Conservation (phyloP, 2,888 invertebrate genomes). For the Cerastis leucographa region DNA sequence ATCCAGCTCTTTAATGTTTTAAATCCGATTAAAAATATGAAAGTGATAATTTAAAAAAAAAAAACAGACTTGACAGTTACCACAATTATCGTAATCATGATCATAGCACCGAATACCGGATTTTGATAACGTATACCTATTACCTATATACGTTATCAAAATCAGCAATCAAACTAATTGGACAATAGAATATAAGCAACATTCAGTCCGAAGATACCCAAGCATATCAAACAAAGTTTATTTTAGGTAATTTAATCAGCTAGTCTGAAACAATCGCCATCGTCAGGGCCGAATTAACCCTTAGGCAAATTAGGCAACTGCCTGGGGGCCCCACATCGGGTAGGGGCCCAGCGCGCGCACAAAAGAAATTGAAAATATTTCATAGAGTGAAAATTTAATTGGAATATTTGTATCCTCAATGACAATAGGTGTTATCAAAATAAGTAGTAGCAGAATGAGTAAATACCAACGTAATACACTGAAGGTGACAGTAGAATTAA, state of each 20-base stretch:
- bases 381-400: too few relatives aligned
- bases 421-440: too few relatives aligned
- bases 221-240: slow-evolving; percentile 19
- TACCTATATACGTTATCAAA: slow-evolving; percentile 4
- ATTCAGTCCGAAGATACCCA: slow-evolving; percentile 12
- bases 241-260: neutral
- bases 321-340: too few relatives aligned
- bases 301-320: too few relatives aligned
- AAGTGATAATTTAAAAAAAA: neutral
- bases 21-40: neutral
- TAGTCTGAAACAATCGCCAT: neutral
- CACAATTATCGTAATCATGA: neutral
- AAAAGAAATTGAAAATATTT: too few relatives aligned
- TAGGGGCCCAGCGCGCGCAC: too few relatives aligned
- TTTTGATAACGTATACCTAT: too few relatives aligned
- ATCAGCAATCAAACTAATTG: slow-evolving; percentile 26
- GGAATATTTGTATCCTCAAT: too few relatives aligned
- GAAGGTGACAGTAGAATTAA: too few relatives aligned
- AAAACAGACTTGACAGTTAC: neutral
- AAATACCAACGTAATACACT: too few relatives aligned
- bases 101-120: neutral
- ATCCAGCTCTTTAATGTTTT: neutral
- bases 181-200: slow-evolving; percentile 25
- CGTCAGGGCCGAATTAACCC: neutral
- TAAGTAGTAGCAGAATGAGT: too few relatives aligned